A percentile compares a stretch with the other conserved stretches of the same genome.
These are phyloP conservation scores for Stichodactyla mertensii DNA, from an alignment of 64 coral and sea anemone genomes.

Conservation along the genomic window DNA sequence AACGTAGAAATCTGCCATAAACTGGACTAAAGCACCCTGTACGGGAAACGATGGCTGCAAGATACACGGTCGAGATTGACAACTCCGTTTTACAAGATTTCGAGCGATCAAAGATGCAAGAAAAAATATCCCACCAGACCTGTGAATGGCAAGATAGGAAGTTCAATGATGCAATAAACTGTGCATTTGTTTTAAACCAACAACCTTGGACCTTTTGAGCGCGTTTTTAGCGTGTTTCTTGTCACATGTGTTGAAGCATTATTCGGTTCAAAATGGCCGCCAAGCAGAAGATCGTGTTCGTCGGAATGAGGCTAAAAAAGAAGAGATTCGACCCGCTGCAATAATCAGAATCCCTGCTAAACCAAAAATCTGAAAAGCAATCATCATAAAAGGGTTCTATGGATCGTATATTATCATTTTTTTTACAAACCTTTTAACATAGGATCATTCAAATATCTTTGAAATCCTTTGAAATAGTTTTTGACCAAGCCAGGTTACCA, in stretches of 20 bases:
- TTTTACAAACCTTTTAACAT: background rate
- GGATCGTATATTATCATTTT: background rate
- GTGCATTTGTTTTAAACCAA: background rate
- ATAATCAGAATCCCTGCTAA: background rate
- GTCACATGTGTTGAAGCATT: background rate
- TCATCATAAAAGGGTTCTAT: background rate
- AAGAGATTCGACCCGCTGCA: background rate
- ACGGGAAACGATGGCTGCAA: background rate
- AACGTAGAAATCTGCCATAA: constrained; percentile 1
- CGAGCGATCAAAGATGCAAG: background rate
- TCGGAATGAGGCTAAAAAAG: background rate
- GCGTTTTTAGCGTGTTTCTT: background rate
- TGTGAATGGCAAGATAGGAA: constrained; percentile 22
- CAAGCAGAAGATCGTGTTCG: background rate
- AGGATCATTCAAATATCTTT: background rate
- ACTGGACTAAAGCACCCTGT: background rate
- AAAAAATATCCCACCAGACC: background rate
- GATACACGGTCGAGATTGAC: background rate
- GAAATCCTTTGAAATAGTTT: background rate
- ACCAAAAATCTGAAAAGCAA: background rate
- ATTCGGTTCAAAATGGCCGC: background rate
- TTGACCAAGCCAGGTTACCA: background rate
- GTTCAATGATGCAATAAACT: background rate
- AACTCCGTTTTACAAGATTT: background rate
- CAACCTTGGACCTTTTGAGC: constrained; percentile 13